phyloP scores from a whole-genome alignment of 2,113 vertebrate genomes.

The Calyptomena viridis region DNA sequence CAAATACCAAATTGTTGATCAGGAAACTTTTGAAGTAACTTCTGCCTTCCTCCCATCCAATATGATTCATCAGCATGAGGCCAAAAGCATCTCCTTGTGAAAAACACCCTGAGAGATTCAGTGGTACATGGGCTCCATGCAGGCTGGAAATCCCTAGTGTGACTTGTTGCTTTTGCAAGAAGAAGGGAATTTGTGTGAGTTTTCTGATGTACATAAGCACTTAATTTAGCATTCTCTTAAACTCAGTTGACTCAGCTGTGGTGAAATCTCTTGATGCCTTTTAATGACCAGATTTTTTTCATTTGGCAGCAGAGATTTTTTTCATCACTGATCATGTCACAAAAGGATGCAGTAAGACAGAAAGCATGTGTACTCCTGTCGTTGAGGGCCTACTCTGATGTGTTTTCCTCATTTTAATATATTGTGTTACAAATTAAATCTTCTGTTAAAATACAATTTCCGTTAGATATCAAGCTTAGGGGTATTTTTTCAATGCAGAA shows the following conservation, averaged over 20 bases:
- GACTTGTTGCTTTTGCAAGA: not conserved
- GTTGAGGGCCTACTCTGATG: fast-evolving
- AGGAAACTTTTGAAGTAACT: not conserved
- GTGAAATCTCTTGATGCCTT: not conserved
- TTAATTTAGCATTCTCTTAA: not conserved
- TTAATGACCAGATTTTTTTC: not conserved
- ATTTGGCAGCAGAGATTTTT: too few relatives aligned
- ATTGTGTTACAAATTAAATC: not conserved
- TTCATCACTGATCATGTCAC: not conserved
- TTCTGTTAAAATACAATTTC: not conserved
- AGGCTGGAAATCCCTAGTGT: not conserved
- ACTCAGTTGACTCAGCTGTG: not conserved
- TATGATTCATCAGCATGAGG: not conserved
- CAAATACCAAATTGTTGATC: not conserved
- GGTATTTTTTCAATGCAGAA: not conserved
- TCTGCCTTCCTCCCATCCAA: not conserved
- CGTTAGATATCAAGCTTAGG: not conserved
- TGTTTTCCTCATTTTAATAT: not conserved
- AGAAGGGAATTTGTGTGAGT: not conserved
- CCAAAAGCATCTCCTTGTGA: not conserved
- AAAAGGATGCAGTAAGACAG: not conserved
- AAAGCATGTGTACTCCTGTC: not conserved
- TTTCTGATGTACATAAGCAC: not conserved
- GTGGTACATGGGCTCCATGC: fast-evolving
- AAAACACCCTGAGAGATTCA: not conserved